Percentiles rank a stretch among this genome's conserved stretches.
Conservation (phyloP, 2,113 vertebrate species). For the Clarias macrocephalus region DNA sequence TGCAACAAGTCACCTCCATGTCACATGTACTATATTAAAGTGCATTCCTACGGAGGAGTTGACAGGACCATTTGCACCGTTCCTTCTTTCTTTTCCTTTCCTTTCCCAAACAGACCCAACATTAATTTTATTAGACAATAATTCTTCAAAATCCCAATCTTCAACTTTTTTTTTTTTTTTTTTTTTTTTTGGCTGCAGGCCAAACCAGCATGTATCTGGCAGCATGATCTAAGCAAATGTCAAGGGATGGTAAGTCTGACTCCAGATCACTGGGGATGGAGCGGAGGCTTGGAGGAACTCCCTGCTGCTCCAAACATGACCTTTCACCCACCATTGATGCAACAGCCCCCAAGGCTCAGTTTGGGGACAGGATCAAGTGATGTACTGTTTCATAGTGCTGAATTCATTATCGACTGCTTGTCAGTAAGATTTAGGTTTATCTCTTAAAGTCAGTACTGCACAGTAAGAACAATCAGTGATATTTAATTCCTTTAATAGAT, state of each 20-base stretch:
- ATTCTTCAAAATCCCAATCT: neutral
- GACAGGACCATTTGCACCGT: neutral
- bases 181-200: constrained; percentile 9
- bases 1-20: neutral
- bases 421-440: neutral
- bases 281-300: constrained; percentile 15
- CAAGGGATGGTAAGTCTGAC: constrained; percentile 55
- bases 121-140: constrained; percentile 12
- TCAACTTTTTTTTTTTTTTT: constrained; percentile 25
- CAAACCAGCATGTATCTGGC: constrained; percentile 9
- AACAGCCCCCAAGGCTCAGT: neutral
- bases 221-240: constrained; percentile 5
- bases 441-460: constrained; percentile 5
- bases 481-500: neutral
- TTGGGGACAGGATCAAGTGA: neutral
- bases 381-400: constrained; percentile 14
- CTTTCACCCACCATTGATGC: constrained; percentile 14
- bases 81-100: neutral
- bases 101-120: neutral
- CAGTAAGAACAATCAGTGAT: neutral
- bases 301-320: constrained; percentile 33
- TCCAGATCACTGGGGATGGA: constrained; percentile 14
- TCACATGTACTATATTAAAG: constrained; percentile 4
- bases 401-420: neutral
- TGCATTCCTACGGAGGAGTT: neutral